Conservation (phyloP, 2,888 invertebrate genomes). For the Gastrophysa polygoni region DNA sequence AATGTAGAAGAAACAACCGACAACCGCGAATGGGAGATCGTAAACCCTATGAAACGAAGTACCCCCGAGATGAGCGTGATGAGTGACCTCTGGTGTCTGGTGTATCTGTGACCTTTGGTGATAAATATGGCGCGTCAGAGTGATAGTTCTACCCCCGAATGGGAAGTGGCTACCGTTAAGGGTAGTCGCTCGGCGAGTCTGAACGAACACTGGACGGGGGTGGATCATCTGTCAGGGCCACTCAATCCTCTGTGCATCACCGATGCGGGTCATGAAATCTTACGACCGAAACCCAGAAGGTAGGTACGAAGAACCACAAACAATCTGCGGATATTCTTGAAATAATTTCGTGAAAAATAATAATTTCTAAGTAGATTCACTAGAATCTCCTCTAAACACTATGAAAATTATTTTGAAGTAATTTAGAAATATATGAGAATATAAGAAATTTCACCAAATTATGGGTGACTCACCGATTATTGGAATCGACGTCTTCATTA, state of each 20-base stretch:
- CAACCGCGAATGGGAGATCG: neutral
- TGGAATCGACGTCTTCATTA: too few species aligned
- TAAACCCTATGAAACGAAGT: too few species aligned
- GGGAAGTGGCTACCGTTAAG: slow-evolving; percentile 51
- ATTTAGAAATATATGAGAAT: too few species aligned
- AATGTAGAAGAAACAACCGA: too few species aligned
- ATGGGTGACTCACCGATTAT: too few species aligned
- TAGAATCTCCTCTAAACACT: too few species aligned
- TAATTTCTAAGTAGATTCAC: too few species aligned
- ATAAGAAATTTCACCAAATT: too few species aligned
- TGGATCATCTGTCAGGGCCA: slow-evolving; percentile 67
- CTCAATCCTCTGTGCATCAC: slow-evolving; percentile 70
- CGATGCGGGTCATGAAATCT: slow-evolving; percentile 82
- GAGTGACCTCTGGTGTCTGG: neutral
- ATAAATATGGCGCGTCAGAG: slow-evolving; percentile 51
- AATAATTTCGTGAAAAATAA: too few species aligned
- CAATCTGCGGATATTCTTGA: too few species aligned
- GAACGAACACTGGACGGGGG: slow-evolving; percentile 59
- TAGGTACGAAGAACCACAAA: slow-evolving; percentile 60
- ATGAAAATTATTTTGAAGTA: too few species aligned
- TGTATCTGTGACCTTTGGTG: too few species aligned
- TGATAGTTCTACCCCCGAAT: slow-evolving; percentile 49
- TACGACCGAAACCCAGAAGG: slow-evolving; percentile 86
- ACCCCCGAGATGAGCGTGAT: neutral
- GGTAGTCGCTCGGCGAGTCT: slow-evolving; percentile 41